Evolutionary conservation across 2,797 vertebrate genomes (phyloP).

Genomic region (Aldrovandia affinis): DNA sequence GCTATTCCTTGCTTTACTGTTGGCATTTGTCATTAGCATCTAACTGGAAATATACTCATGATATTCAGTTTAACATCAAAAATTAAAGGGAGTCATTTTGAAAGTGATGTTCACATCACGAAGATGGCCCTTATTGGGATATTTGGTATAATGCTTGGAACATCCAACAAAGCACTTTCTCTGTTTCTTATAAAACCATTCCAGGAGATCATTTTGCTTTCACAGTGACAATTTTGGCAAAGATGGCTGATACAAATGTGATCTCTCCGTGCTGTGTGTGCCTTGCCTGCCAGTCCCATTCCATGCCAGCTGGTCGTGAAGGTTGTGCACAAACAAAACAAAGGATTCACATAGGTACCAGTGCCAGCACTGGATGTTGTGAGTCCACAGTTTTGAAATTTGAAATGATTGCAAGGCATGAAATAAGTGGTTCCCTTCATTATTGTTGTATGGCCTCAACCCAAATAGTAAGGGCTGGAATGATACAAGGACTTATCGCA

Average conservation of each 20-base stretch:
- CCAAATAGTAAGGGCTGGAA: constrained; percentile 23
- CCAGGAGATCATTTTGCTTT: not conserved
- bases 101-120: not conserved
- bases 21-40: not conserved
- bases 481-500: constrained; percentile 31
- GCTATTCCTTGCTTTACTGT: not conserved
- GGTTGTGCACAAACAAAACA: constrained; percentile 23
- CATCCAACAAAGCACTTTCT: not conserved
- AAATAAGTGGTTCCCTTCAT: constrained; percentile 34
- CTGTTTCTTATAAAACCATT: not conserved
- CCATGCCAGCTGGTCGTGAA: constrained; percentile 28
- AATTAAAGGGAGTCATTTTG: not conserved
- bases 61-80: not conserved
- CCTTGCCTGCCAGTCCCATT: constrained; percentile 2
- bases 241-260: not conserved
- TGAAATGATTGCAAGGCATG: constrained; percentile 35
- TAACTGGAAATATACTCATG: not conserved
- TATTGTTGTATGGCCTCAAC: constrained; percentile 31
- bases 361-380: constrained; percentile 13
- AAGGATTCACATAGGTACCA: constrained; percentile 16
- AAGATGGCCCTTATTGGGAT: not conserved
- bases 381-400: not conserved
- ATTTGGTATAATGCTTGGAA: not conserved
- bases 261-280: not conserved
- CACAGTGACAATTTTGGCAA: not conserved